Evolutionary conservation across 2,113 vertebrate species (phyloP), one percentile per base, ranked within the genome.

Genomic region (Notechis scutatus): DNA sequence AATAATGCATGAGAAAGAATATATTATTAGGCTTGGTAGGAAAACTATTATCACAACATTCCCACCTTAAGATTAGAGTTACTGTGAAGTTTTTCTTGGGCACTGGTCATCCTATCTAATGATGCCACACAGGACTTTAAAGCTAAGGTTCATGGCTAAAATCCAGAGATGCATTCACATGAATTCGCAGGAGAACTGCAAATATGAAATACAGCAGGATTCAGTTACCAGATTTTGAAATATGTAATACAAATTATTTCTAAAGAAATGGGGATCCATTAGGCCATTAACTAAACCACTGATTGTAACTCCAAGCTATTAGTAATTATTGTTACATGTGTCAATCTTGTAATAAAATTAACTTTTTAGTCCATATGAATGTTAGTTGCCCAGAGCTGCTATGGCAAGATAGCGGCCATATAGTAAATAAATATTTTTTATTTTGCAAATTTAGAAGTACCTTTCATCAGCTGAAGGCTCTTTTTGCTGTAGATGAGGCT

Each of bases 401-500:
- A 1, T 55, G 12, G 87, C 50, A 88, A 34, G 29, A 20, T 34
- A 52, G 50, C 9, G n/a, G 50, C 26, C 50, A 54, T 88, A 29
- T n/a, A n/a, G 29, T n/a, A 39, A n/a, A 52, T 45, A 87, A 87
- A 29, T 87, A 5, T 29, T 45, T 15, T 3, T 52, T 59, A 90
- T 47, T 29, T 81, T 93, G 91, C 91, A 95, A 95, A 94, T 39
- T 96, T 94, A 88, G 89, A 61, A 92, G 92, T 97, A 99, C 99
- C 99, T 99, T 97, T 99, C 99, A 94, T 99, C 99, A 95, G 98
- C 93, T 74, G 99, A 98, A 34, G 98, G 98, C 95, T 99, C 99
- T 95, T 99, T 99, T 94, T 99, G 98, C 95, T 99, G 99, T 93
- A 99, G 95, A 97, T 99, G 99, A 94, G 99, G 99, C 95, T 99